phyloP scores from a whole-genome alignment of 2,797 vertebrate genomes.

The Phataginus tetradactyla region DNA sequence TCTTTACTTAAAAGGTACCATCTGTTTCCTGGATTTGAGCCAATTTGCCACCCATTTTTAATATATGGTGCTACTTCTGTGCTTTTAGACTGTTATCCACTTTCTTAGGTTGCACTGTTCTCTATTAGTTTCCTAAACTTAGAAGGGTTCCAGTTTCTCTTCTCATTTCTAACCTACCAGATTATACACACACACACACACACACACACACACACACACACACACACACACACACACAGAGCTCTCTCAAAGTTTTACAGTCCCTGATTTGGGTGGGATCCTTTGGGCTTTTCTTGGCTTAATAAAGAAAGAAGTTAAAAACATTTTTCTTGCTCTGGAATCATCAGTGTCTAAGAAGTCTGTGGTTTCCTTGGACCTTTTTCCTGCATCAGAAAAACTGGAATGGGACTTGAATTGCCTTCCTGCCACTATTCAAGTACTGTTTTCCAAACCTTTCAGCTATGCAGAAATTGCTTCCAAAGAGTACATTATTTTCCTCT shows the following conservation, averaged over 20 bases:
- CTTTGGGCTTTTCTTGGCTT: background rate
- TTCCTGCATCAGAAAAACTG: background rate
- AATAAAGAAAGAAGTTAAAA: background rate
- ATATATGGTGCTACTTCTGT: constrained; percentile 1
- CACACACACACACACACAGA: too few relatives aligned
- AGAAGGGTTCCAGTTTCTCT: background rate
- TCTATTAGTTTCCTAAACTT: constrained; percentile 8
- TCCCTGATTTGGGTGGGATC: background rate
- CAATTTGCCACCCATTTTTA: constrained; percentile 49
- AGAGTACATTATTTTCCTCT: background rate
- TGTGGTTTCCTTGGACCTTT: background rate
- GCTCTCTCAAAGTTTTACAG: background rate
- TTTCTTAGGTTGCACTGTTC: background rate
- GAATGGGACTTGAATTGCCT: background rate
- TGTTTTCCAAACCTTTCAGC: background rate
- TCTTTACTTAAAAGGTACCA: constrained; percentile 45
- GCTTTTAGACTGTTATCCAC: constrained; percentile 29
- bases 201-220: background rate
- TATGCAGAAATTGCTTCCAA: background rate
- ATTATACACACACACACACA: background rate
- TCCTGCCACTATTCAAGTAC: background rate
- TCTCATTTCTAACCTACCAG: background rate
- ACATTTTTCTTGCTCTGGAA: background rate
- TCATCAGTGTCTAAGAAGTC: background rate
- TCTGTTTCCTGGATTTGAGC: constrained; percentile 37